Base-by-base conservation (phyloP, 2,888 invertebrate species). In the Junonia oenone region DNA sequence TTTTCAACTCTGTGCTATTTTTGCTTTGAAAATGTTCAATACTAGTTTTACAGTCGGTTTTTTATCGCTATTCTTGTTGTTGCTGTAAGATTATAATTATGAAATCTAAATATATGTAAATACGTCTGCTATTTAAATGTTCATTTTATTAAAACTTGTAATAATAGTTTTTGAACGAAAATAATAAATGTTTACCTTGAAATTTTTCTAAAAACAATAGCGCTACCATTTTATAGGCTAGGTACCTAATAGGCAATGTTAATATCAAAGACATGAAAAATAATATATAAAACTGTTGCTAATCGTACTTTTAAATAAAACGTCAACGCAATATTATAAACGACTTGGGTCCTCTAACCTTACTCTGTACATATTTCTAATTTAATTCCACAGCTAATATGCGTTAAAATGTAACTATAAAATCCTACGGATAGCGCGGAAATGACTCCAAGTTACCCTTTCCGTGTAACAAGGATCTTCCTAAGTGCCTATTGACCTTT, bases 401-500 rank as follows among this genome's bases (percentile, higher is more conserved):
- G 26, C 6, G 35, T 27, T 58, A 55, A 55, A 58, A 58, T 55
- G 51, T 55, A 43, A 40, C 51, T 58, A 58, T 55, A 48, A 55
- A 55, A 58, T 55, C 51, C 51, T 51, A 51, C 45, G 45, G 55
- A 55, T 55, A 48, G 48, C 47, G 15, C 53, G 31, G 35, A 56
- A 59, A 53, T 47, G 56, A 53, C 52, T 53, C 52, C 43, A 43
- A 56, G 50, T 59, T 47, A 56, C 53, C 79, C 80, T 79, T 85
- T 83, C 22, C 26, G 22, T 79, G 72, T 48, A 72, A 69, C 75
- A 72, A 74, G 74, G 77, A 78, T 79, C 75, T 77, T 78, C 67
- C 57, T 55, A 64, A 71, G 69, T 67, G 66, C 73, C 73, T 74
- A 78, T 80, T 82, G 83, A 79, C 82, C 83, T 75, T 74, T 68